A percentile compares a stretch with the other conserved stretches of the same genome.
Conservation (phyloP, 2,113 vertebrate genomes). For the Cranoglanis bouderius region DNA sequence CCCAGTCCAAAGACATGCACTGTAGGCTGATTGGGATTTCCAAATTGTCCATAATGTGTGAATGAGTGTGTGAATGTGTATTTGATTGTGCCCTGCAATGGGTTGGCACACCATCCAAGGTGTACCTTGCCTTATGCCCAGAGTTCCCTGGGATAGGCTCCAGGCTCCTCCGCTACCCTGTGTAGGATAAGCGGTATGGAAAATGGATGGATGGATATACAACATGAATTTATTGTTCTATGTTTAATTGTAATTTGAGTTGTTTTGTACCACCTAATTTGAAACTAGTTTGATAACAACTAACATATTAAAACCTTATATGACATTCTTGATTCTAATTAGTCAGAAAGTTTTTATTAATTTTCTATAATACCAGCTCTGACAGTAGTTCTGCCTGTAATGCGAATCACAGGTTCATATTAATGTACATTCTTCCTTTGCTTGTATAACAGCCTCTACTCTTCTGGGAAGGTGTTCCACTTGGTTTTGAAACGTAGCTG, state of each 20-base stretch:
- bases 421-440: no score
- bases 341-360: neutral
- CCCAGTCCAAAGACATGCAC: no score
- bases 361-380: neutral
- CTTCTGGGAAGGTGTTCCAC: neutral
- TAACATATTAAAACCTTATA: neutral
- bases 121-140: no score
- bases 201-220: neutral
- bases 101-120: no score
- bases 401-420: neutral
- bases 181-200: neutral
- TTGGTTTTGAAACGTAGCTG: neutral
- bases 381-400: neutral
- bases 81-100: no score
- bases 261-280: neutral
- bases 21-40: no score
- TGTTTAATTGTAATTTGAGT: neutral
- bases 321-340: neutral
- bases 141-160: no score
- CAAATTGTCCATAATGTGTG: no score
- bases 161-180: no score
- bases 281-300: no score
- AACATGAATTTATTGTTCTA: neutral
- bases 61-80: no score
- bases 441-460: no score